Evolutionary conservation across 2,888 invertebrate genomes (phyloP).

Genomic region (Eupithecia vulgata): DNA sequence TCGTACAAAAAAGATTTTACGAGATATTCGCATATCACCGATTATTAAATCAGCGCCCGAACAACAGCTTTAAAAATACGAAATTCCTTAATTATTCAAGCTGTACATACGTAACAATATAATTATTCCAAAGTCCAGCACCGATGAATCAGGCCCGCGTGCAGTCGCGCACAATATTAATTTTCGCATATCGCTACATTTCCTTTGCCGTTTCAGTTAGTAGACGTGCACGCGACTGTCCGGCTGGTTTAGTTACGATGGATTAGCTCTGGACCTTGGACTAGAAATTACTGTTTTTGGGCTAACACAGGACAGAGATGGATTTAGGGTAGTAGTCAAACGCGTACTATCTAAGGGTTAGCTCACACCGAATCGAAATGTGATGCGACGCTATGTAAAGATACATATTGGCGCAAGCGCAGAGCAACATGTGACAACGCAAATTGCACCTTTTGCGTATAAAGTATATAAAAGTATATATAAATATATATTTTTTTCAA

Average conservation of each 20-base stretch:
- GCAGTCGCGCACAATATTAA: constrained; percentile 25
- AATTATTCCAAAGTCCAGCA: constrained; percentile 11
- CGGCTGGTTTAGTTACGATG: neutral
- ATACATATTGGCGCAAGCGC: no score
- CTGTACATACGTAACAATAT: neutral
- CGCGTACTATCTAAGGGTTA: neutral
- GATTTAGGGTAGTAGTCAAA: neutral
- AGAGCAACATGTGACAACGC: no score
- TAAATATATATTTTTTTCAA: no score
- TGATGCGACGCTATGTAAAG: no score
- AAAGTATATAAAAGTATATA: no score
- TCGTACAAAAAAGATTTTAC: neutral
- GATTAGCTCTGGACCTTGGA: constrained; percentile 7
- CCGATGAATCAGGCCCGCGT: constrained; percentile 27
- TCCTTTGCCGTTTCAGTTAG: constrained; percentile 20
- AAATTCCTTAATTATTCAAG: neutral
- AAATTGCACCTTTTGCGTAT: no score
- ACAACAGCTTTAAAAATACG: neutral
- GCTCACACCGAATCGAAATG: no score
- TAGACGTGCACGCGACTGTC: constrained; percentile 23
- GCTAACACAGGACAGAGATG: neutral
- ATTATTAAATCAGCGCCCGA: neutral
- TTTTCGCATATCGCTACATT: constrained; percentile 28
- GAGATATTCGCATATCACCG: neutral
- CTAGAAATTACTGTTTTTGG: neutral